Evolutionary conservation across 92 coral and sea anemone species (phyloP).

Genomic region (Porites lobata): DNA sequence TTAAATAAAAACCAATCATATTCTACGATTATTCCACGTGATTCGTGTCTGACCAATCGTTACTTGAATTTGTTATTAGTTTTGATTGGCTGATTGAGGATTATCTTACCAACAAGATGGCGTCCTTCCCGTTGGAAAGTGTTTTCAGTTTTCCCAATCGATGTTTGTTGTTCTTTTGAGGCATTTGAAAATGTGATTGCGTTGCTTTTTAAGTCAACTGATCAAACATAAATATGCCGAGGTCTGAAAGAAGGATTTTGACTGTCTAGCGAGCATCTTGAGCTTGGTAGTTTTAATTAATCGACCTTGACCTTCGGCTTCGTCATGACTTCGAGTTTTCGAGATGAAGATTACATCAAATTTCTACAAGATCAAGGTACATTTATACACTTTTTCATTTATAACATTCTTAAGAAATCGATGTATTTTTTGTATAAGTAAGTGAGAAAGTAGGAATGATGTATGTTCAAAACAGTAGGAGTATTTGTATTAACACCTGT

Average conservation of each 20-base stretch:
- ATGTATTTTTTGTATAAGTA: background rate
- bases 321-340: slow-evolving; percentile 34
- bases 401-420: background rate
- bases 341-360: slow-evolving; percentile 84
- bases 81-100: slow-evolving; percentile 62
- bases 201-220: background rate
- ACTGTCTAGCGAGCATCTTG: background rate
- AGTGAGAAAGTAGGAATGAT: background rate
- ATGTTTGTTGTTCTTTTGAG: slow-evolving; percentile 12
- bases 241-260: background rate
- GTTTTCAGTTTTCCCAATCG: background rate
- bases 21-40: slow-evolving; percentile 24
- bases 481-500: slow-evolving; percentile 16
- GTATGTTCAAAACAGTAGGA: background rate
- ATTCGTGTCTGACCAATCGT: slow-evolving; percentile 58
- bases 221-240: background rate
- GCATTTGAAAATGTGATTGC: background rate
- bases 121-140: slow-evolving; percentile 41
- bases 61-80: background rate
- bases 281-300: background rate
- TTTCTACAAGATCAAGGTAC: slow-evolving; percentile 94
- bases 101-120: slow-evolving; percentile 66
- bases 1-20: slow-evolving; percentile 38
- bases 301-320: slow-evolving; percentile 26
- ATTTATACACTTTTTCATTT: background rate